These are phyloP conservation scores for Drosophila orena DNA, from an alignment of 1,140 invertebrate genomes.

Conservation along the genomic window DNA sequence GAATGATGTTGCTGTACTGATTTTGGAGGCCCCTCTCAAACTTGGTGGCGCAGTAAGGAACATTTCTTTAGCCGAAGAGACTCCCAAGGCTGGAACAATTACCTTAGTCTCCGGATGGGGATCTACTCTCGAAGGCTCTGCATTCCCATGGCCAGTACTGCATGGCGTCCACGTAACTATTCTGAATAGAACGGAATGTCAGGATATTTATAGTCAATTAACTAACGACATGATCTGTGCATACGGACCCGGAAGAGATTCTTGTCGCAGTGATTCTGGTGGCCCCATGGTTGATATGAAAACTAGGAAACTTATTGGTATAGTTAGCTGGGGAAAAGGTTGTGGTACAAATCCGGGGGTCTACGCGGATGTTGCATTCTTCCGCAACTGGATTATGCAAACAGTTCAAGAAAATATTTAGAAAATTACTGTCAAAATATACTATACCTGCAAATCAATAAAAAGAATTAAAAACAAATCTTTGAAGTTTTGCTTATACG, in stretches of 20 bases:
- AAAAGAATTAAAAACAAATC: too few relatives aligned
- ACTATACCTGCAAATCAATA: too few relatives aligned
- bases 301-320: background rate
- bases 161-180: background rate
- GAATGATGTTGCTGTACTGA: background rate
- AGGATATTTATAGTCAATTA: too few relatives aligned
- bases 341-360: background rate
- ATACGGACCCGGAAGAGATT: background rate
- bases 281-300: slow-evolving; percentile 7
- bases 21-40: background rate
- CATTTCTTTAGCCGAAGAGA: background rate
- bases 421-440: too few relatives aligned
- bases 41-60: background rate
- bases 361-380: background rate
- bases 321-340: background rate
- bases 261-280: background rate
- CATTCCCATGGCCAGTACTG: background rate
- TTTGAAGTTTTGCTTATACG: too few relatives aligned
- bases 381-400: background rate
- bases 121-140: background rate
- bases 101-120: slow-evolving; percentile 9
- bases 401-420: background rate
- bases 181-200: background rate
- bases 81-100: background rate
- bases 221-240: slow-evolving; percentile 9